Conservation (phyloP, 2,888 invertebrate genomes). For the Nomada fabriciana region DNA sequence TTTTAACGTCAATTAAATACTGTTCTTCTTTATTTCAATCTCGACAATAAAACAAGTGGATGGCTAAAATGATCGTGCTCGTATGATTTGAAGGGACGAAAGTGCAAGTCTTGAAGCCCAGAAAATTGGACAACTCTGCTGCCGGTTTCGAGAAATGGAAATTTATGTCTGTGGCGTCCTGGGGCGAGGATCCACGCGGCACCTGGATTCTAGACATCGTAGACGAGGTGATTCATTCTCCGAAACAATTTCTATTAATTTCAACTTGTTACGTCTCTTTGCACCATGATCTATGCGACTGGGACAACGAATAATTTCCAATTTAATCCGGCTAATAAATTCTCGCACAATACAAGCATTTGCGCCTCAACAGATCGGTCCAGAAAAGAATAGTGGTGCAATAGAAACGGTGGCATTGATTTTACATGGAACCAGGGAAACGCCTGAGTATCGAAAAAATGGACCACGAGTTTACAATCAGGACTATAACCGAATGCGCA, state of each 20-base stretch:
- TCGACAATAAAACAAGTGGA: no score
- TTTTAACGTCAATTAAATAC: no score
- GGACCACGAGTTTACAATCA: conserved; percentile 86
- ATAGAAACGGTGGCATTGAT: conserved; percentile 87
- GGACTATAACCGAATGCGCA: conserved; percentile 84
- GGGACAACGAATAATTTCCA: not conserved
- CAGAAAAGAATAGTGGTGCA: conserved; percentile 85
- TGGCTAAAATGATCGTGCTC: not conserved
- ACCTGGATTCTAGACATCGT: conserved; percentile 86
- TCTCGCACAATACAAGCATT: conserved; percentile 5
- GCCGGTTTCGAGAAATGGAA: conserved; percentile 93
- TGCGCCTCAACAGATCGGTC: conserved; percentile 80
- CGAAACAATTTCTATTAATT: not conserved
- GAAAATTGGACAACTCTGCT: conserved; percentile 89
- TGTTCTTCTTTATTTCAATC: no score
- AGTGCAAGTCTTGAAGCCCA: conserved; percentile 89
- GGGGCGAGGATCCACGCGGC: conserved; percentile 94
- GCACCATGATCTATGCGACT: not conserved
- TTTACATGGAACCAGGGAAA: conserved; percentile 90
- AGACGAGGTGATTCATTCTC: conserved; percentile 82
- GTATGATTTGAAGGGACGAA: conserved; percentile 86
- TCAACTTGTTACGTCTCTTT: not conserved
- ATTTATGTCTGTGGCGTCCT: conserved; percentile 95
- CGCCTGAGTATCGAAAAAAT: conserved; percentile 87
- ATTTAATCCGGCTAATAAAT: not conserved